Evolutionary conservation across 2,113 vertebrate genomes (phyloP), one percentile per base, ranked within the genome.

Genomic region (Acanthisitta chloris): DNA sequence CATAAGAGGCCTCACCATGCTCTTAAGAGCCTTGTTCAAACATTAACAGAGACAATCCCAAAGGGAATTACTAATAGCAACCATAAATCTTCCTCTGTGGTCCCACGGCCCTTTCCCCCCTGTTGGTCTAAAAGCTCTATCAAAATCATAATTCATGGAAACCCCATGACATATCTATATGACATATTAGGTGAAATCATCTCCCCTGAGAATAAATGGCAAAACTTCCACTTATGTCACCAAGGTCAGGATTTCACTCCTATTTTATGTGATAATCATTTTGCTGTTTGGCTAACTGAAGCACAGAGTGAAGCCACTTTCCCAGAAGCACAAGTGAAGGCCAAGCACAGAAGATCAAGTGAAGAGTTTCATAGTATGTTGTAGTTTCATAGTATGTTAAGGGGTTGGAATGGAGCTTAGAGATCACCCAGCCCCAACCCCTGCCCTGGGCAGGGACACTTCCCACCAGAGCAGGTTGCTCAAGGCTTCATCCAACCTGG

Each of bases 11-110:
- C 72, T 69, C 21, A n/a, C 58, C 4, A 1, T 20, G 55, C 69
- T 81, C 76, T 78, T 88, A 85, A 83, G 83, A 90, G 88, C 64
- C 82, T 93, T 84, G 77, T 81, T 90, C 72, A 92, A 93, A 86
- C 88, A 92, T 81, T 86, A 93, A 83, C 93, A 90, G 85, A 80
- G 69, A 85, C 45, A 78, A 52, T 52, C 86, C 90, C 72, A 38
- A 16, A 88, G 88, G 82, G 94, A 92, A 74, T 43, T 0, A 1
- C 62, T 94, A 92, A 92, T 74, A 92, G 59, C 72, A 34, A 48
- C 10, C 76, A 59, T 85, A 94, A 89, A 91, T 81, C 87, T 81
- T 83, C 65, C 67, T 85, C 89, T 54, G 17, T 70, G 54, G 59
- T 40, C 80, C 66, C 10, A 4, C 13, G 45, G 82, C 86, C 76